These are phyloP conservation scores for Drosophila kambysellisi DNA, from an alignment of 2,888 invertebrate species.

Conservation along the genomic window DNA sequence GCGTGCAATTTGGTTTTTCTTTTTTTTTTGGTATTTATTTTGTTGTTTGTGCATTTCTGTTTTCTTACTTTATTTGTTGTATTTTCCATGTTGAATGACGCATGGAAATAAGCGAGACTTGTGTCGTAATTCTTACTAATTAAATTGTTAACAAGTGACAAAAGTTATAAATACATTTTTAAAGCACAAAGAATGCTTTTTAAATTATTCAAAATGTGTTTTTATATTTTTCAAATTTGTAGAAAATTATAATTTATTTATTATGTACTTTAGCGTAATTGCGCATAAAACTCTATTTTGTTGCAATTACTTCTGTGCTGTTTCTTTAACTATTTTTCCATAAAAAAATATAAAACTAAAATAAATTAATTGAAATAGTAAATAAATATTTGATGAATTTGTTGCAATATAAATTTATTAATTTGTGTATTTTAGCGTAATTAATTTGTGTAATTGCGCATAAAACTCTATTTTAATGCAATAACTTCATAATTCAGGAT, in stretches of 20 bases:
- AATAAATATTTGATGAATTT: too few species aligned
- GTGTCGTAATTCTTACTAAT: conserved; percentile 58
- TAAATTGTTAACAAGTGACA: conserved; percentile 52
- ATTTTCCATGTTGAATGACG: conserved; percentile 51
- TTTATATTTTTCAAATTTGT: background rate
- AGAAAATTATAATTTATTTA: too few species aligned
- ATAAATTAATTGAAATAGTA: too few species aligned
- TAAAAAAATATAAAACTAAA: too few species aligned
- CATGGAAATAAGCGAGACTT: conserved; percentile 30
- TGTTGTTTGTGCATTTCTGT: background rate
- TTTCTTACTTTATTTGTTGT: too few species aligned
- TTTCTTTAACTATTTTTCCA: too few species aligned
- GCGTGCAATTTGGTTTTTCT: conserved; percentile 51
- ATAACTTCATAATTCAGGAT: conserved; percentile 5
- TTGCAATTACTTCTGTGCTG: conserved; percentile 1
- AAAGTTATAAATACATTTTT: background rate
- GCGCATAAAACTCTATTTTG: background rate
- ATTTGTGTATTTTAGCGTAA: too few species aligned
- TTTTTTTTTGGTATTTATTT: conserved; percentile 8
- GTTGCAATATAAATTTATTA: too few species aligned
- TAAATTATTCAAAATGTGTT: background rate
- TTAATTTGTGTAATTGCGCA: too few species aligned
- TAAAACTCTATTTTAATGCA: too few species aligned
- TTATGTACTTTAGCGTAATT: background rate
- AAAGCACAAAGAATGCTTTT: background rate